Base-by-base conservation (phyloP, 2,113 vertebrate genomes). In the Gila orcuttii region DNA sequence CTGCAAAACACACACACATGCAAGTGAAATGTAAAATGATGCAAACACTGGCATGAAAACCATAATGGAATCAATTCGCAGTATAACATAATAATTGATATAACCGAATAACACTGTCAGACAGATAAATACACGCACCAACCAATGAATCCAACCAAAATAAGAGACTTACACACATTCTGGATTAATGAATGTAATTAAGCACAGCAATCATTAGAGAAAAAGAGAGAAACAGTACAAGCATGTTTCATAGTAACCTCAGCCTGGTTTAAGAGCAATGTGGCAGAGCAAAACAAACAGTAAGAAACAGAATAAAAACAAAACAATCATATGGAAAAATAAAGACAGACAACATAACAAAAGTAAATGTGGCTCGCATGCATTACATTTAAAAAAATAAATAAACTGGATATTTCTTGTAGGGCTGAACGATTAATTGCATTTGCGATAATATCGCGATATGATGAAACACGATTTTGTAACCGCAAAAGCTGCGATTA, bases 61-160 rank as follows among this genome's bases (percentile, higher is more conserved):
- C 28, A 45, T 15, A 78, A 52, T 13, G 36, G 31, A 83, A 64
- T 79, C 73, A 83, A 88, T 88, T 83, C 83, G 62, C 39, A 39
- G 66, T 62, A 78, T 75, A 88, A 82, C 82, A 28, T 76, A 78
- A 82, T 68, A 11, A 36, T n/a, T 25, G 2, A 73, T 12, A 12
- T 73, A 73, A 73, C 21, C 11, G 15, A 36, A 79, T 13, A 36
- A 39, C 66, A 42, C 52, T 23, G 7, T 9, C 82, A 83, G 39
- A 42, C 47, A 21, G n/a, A 73, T 68, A 45, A 12, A 79, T 19
- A 66, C 55, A 42, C 2, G 13, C 19, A 60, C 8, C 55, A 57
- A 57, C 52, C 6, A 57, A 57, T 57, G 55, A 57, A 9, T 57
- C 55, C 19, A 57, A 23, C 36, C 21, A 71, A 7, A 83, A 86